A percentile compares a stretch with the other conserved stretches of the same genome.
phyloP scores from a whole-genome alignment of 2,113 vertebrate species.

The Promerops cafer region DNA sequence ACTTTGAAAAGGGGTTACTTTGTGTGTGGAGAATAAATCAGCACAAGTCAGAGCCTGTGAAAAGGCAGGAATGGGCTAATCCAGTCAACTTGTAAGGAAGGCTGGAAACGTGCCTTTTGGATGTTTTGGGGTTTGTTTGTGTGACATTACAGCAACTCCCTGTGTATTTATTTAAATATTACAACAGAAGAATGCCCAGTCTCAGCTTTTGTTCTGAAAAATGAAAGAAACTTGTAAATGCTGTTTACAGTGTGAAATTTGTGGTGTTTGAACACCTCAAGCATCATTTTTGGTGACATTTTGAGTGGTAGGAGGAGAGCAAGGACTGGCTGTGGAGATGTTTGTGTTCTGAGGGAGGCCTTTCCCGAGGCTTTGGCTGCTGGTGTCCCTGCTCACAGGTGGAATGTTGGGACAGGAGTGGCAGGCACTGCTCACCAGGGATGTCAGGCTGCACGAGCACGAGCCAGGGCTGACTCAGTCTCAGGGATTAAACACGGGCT shows the following conservation, averaged over 20 bases:
- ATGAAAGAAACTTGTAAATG: not conserved
- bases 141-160: not conserved
- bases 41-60: not conserved
- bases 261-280: not conserved
- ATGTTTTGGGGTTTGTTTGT: not conserved
- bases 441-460: not conserved
- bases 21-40: not conserved
- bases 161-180: not conserved
- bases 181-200: not conserved
- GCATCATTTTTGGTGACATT: not conserved
- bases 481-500: not conserved
- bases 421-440: not conserved
- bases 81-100: not conserved
- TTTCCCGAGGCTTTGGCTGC: not conserved
- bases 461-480: not conserved
- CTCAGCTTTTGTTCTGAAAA: not conserved
- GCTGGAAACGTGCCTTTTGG: not conserved
- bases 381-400: not conserved
- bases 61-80: not conserved
- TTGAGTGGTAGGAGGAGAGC: not conserved
- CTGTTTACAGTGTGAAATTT: rapidly evolving
- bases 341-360: not conserved
- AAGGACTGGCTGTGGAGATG: not conserved
- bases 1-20: not conserved
- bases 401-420: not conserved